Base-by-base conservation (phyloP, 2,113 vertebrate species). In the Henicopernis longicauda region DNA sequence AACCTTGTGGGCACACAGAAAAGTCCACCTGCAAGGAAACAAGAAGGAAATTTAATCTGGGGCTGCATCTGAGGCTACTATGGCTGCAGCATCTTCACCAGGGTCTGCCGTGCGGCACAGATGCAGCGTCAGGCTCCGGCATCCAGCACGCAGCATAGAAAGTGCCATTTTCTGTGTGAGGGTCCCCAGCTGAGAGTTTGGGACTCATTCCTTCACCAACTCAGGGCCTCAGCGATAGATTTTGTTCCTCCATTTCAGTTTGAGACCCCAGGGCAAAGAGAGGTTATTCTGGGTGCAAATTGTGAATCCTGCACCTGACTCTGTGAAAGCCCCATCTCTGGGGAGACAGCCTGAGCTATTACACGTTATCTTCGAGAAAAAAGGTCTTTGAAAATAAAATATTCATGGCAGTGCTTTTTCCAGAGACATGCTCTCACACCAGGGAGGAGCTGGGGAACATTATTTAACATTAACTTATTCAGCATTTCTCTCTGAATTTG, bases 1-100 rank as follows among this genome's bases (percentile, higher is more conserved):
- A 99, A 98, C 93, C 97, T 98, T 15, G 95, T 98, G 76, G 98
- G 98, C 25, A 98, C 25, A 8, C 98, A 99, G 73, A 95, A 97
- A 87, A 99, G 97, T 66, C 98, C 98, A 8, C 29, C 91, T 95
- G 84, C 45, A 78, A 92, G 67, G 78, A 54, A 55, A 62, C 3
- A 19, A 69, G 21, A 47, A 47, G 11, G 29, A 73, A 77, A 50
- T 61, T 49, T 3, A 57, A 65, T 1, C 3, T 6, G 21, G 42
- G 27, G 55, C 38, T 47, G 34, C 38, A 7, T 3, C 12, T 10
- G 74, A 65, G 67, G 50, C 36, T 36, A 4, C 3, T 18, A 2
- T 0, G 19, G 54, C 26, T 27, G 86, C 49, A 79, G 55, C 54
- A 18, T 12, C 77, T 27, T 32, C 29, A 8, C 32, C 2, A 0